Percentiles rank a stretch among this genome's conserved stretches.
These are phyloP conservation scores for Heterodera carotae DNA, from an alignment of 1,140 invertebrate species.

Conservation along the genomic window DNA sequence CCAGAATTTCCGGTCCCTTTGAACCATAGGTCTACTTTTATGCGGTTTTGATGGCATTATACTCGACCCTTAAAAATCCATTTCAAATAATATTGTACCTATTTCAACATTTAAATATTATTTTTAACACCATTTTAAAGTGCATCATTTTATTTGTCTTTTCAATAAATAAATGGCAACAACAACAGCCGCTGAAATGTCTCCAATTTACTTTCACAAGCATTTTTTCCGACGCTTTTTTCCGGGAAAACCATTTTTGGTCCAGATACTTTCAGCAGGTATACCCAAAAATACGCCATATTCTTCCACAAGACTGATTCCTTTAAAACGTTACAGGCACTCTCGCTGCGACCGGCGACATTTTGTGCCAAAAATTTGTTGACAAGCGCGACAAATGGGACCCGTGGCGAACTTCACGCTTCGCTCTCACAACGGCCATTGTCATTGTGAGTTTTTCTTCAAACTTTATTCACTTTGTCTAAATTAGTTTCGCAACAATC, in stretches of 20 bases:
- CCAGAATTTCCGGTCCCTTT: too few relatives aligned
- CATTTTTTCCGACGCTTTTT: conserved; percentile 14
- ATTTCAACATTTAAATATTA: too few relatives aligned
- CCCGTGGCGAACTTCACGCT: conserved; percentile 20
- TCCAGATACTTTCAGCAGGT: conserved; percentile 35
- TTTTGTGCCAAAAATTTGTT: conserved; percentile 37
- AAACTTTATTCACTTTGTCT: background rate
- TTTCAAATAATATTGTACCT: too few relatives aligned
- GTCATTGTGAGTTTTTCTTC: conserved; percentile 30
- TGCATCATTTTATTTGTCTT: background rate
- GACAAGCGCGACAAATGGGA: conserved; percentile 39
- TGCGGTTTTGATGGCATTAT: too few relatives aligned
- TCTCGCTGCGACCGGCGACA: conserved; percentile 39
- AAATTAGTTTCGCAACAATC: background rate
- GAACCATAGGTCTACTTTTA: too few relatives aligned
- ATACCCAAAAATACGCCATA: background rate
- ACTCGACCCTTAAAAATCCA: too few relatives aligned
- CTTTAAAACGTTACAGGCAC: conserved; percentile 25
- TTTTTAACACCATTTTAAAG: too few relatives aligned
- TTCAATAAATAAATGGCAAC: background rate
- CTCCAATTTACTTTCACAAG: background rate
- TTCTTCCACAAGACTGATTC: background rate
- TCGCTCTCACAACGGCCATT: conserved; percentile 39
- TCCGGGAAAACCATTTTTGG: conserved; percentile 32
- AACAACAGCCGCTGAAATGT: background rate